phyloP scores from a whole-genome alignment of 64 coral and sea anemone genomes.

The Anthopleura sola region DNA sequence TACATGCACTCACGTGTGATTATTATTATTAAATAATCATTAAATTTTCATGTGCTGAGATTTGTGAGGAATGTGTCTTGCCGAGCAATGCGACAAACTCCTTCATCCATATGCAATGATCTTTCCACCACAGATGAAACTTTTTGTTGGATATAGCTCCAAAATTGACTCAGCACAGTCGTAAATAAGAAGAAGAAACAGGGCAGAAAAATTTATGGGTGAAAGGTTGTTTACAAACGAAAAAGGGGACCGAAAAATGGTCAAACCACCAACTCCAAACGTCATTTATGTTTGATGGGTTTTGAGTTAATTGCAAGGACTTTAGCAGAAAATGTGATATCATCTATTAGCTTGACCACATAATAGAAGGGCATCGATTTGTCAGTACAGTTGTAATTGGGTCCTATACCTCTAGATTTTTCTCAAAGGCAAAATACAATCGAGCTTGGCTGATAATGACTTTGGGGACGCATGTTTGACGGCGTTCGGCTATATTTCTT shows the following conservation, averaged over 20 bases:
- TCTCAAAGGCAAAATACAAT: background rate
- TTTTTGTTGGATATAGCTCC: background rate
- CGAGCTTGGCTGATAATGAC: slow-evolving; percentile 1
- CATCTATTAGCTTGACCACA: slow-evolving; percentile 14
- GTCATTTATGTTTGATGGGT: slow-evolving; percentile 23
- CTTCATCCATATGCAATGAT: background rate
- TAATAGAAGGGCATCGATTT: slow-evolving; percentile 7
- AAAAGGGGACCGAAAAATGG: background rate
- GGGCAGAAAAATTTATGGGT: background rate
- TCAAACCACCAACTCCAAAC: slow-evolving; percentile 6
- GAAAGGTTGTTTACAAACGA: background rate
- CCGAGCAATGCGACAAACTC: background rate
- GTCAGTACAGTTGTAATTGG: background rate
- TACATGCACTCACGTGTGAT: background rate
- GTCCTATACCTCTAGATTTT: background rate
- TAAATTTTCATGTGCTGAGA: slow-evolving; percentile 10
- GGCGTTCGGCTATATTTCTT: background rate
- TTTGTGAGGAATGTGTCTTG: background rate
- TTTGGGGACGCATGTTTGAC: background rate
- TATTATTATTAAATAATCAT: slow-evolving; percentile 12
- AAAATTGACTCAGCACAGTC: background rate
- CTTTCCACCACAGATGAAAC: background rate
- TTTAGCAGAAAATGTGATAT: background rate
- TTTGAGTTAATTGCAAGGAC: slow-evolving; percentile 14
- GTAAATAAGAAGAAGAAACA: background rate